Evolutionary conservation across 2,113 vertebrate genomes (phyloP).

Genomic region (Antechinus flavipes): DNA sequence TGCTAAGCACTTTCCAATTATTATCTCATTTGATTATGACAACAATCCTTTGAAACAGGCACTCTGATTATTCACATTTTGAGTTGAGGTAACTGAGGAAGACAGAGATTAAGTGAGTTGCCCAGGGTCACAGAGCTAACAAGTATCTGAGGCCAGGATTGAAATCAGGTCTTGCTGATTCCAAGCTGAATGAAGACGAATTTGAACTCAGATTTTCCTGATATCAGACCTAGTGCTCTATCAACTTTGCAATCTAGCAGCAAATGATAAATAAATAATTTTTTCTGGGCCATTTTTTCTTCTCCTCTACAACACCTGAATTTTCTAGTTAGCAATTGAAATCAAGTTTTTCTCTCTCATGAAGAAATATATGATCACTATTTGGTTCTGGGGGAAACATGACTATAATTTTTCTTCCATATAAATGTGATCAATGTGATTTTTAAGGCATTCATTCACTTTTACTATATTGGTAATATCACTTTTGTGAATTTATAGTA

Average conservation of each 20-base stretch:
- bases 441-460: slow-evolving; percentile 59
- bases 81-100: not conserved
- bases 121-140: not conserved
- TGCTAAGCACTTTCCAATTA: not conserved
- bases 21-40: not conserved
- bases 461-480: slow-evolving; percentile 34
- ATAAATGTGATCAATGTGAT: slow-evolving; percentile 27
- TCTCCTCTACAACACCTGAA: not conserved
- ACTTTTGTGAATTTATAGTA: not conserved
- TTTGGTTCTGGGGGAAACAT: slow-evolving; percentile 44
- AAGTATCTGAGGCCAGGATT: not conserved
- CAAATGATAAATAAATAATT: not conserved
- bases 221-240: not conserved
- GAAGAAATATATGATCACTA: slow-evolving; percentile 54
- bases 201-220: too few relatives aligned
- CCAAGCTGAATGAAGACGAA: too few relatives aligned
- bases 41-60: not conserved
- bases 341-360: slow-evolving; percentile 55
- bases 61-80: not conserved
- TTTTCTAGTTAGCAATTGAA: slow-evolving; percentile 56
- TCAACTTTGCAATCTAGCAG: not conserved
- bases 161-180: too few relatives aligned
- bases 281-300: not conserved
- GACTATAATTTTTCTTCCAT: slow-evolving; percentile 31
- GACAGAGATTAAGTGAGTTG: not conserved